Evolutionary conservation across 1,140 invertebrate genomes (phyloP).

Genomic region (Drosophila fuyamai): DNA sequence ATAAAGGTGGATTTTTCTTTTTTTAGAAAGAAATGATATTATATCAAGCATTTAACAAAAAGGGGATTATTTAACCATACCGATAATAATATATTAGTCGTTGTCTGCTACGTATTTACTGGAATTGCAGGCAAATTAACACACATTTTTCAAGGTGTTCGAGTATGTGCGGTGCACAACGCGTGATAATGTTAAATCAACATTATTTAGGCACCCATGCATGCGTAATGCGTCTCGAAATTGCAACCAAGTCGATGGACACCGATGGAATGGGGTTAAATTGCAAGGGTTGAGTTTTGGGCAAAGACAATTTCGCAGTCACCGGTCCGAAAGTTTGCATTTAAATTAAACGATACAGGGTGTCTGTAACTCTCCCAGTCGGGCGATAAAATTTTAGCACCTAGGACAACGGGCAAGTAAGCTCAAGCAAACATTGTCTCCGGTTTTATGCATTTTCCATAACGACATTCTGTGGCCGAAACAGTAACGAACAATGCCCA

Average conservation of each 20-base stretch:
- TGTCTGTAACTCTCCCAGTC: conserved; percentile 5
- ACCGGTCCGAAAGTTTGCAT: conserved; percentile 69
- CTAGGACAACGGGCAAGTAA: conserved; percentile 24
- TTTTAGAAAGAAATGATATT: too few species aligned
- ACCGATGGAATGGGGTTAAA: conserved; percentile 4
- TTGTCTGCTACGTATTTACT: too few species aligned
- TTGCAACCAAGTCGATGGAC: conserved; percentile 51
- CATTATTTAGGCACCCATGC: conserved; percentile 83
- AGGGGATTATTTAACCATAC: too few species aligned
- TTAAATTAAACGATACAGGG: conserved; percentile 71
- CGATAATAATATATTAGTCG: too few species aligned
- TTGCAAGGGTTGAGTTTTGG: conserved; percentile 1
- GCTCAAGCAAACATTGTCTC: conserved; percentile 65
- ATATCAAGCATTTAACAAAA: too few species aligned
- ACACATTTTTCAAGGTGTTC: conserved; percentile 1
- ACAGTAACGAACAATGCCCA: conserved; percentile 56
- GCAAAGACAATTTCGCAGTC: conserved; percentile 72
- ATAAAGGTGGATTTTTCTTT: too few species aligned
- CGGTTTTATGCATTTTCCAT: conserved; percentile 77
- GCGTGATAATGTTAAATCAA: conserved; percentile 83
- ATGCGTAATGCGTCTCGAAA: conserved; percentile 83
- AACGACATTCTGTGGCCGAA: conserved; percentile 61
- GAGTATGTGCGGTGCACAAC: conserved; percentile 19
- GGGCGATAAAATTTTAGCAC: conserved; percentile 76
- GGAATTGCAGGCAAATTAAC: not conserved